Evolutionary conservation across 2,113 vertebrate genomes (phyloP).

Genomic region (Calyptomena viridis): DNA sequence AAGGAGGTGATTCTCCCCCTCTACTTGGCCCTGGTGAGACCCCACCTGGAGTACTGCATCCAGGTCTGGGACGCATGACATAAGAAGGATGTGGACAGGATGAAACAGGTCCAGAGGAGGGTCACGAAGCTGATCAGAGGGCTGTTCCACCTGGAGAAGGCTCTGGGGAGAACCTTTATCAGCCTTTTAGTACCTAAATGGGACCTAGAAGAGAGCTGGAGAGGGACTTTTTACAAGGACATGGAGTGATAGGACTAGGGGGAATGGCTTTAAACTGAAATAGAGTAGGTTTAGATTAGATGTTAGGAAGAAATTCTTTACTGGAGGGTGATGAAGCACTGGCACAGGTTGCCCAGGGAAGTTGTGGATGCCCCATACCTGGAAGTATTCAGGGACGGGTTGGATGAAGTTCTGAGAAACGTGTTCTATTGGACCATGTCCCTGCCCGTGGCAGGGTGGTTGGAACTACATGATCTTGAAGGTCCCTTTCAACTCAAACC

Average conservation of each 20-base stretch:
- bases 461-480: neutral
- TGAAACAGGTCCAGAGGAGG: neutral
- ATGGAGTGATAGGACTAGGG: neutral
- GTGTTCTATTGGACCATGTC: neutral
- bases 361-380: neutral
- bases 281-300: neutral
- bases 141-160: neutral
- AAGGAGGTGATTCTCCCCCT: neutral
- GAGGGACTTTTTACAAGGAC: neutral
- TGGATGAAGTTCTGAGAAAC: neutral
- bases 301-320: neutral
- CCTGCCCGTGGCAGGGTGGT: neutral
- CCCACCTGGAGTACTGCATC: neutral
- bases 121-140: neutral
- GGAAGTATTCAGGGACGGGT: neutral
- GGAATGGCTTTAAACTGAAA: neutral
- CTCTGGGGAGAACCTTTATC: neutral
- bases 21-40: neutral
- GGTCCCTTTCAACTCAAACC: neutral
- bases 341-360: neutral
- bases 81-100: neutral
- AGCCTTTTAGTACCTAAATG: neutral
- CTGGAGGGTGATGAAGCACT: neutral
- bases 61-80: neutral
- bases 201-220: neutral